Percentiles rank a stretch among this genome's conserved stretches.
Evolutionary conservation across 2,113 vertebrate genomes (phyloP).

Genomic region (Conger conger): DNA sequence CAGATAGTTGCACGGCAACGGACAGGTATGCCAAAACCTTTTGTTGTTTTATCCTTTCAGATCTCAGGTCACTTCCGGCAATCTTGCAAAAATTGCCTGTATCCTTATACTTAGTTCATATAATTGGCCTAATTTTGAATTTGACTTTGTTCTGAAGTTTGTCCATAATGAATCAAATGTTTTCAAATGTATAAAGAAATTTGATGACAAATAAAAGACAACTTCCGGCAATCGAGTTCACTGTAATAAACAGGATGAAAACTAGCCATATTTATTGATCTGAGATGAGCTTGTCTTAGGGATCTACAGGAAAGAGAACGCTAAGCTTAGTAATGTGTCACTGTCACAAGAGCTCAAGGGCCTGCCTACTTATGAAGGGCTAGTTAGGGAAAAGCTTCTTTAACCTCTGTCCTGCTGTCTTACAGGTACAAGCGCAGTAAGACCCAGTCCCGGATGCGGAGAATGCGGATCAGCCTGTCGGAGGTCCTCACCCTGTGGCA

Average conservation of each 20-base stretch:
- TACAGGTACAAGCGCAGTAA: constrained; percentile 80
- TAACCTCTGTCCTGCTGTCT: constrained; percentile 42
- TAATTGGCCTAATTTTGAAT: too few species aligned
- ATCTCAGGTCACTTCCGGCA: neutral
- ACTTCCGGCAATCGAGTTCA: neutral
- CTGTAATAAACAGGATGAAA: neutral
- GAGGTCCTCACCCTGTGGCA: constrained; percentile 79
- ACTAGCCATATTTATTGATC: neutral
- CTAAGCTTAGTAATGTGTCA: neutral
- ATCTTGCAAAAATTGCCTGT: too few species aligned
- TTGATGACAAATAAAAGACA: too few species aligned
- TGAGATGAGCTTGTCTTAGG: neutral
- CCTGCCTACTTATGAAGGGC: neutral
- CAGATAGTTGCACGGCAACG: neutral
- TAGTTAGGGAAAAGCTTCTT: neutral
- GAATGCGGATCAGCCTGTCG: constrained; percentile 72
- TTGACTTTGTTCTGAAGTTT: too few species aligned
- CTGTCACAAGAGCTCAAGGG: neutral
- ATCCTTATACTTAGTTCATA: too few species aligned
- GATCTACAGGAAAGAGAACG: neutral
- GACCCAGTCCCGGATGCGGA: constrained; percentile 65
- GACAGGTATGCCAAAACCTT: neutral
- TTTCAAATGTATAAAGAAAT: too few species aligned
- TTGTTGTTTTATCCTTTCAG: neutral
- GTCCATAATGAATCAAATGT: too few species aligned